A percentile compares a stretch with the other conserved stretches of the same genome.
These are phyloP conservation scores for Epicauta chinensis DNA, from an alignment of 1,140 invertebrate genomes.

Conservation along the genomic window DNA sequence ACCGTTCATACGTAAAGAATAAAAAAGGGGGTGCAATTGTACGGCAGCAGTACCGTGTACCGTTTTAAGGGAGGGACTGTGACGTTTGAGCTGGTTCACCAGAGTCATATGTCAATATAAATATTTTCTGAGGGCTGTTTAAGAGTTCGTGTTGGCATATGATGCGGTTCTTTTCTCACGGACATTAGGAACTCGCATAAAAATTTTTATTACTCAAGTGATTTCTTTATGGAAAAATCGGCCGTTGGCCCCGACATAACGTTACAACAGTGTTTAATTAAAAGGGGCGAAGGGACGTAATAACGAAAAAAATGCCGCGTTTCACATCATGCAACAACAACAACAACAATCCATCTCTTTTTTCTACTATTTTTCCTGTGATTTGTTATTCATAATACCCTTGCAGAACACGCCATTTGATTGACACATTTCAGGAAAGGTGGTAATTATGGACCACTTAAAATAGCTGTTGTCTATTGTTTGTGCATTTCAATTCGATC, in stretches of 20 bases:
- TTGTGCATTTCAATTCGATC: conserved; percentile 1
- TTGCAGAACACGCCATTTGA: conserved; percentile 20
- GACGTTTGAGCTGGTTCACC: conserved; percentile 22
- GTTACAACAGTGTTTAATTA: not conserved
- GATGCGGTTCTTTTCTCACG: conserved; percentile 37
- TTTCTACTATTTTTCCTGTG: no score
- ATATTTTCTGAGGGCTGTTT: conserved; percentile 35
- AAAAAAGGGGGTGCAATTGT: not conserved
- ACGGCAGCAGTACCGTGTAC: no score
- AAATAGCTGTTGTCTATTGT: conserved; percentile 9
- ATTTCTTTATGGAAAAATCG: not conserved
- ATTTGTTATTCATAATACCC: conserved; percentile 11
- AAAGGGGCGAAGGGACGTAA: no score
- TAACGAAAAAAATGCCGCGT: not conserved
- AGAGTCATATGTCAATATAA: conserved; percentile 40
- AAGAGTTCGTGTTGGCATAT: conserved; percentile 28
- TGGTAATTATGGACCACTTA: conserved; percentile 17
- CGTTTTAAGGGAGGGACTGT: conserved; percentile 14
- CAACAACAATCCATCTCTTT: no score
- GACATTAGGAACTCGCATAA: conserved; percentile 33
- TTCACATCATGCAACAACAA: not conserved
- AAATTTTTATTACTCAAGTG: conserved; percentile 24
- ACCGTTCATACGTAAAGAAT: conserved; percentile 15
- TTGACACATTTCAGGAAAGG: conserved; percentile 20
- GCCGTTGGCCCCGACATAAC: not conserved